Conservation (phyloP, 2,888 invertebrate species). For the Hyposoter didymator region DNA sequence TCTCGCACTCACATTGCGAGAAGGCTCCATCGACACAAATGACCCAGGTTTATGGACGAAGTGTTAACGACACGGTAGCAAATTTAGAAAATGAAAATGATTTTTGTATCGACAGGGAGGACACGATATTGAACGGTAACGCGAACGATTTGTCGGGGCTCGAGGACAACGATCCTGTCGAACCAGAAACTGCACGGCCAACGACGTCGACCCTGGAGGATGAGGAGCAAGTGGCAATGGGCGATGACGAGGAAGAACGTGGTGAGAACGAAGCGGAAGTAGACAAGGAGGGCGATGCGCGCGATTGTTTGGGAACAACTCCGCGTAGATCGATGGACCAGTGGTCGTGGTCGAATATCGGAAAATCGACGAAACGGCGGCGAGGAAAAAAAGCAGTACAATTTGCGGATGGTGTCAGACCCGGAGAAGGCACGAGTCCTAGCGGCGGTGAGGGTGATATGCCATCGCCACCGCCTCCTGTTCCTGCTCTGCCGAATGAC, state of each 20-base stretch:
- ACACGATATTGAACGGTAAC: slow-evolving; percentile 77
- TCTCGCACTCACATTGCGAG: too few relatives aligned
- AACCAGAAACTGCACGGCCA: slow-evolving; percentile 47
- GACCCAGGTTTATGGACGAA: too few relatives aligned
- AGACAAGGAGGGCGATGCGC: slow-evolving; percentile 57
- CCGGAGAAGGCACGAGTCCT: slow-evolving; percentile 87
- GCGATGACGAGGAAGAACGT: slow-evolving; percentile 71
- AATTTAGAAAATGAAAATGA: not conserved
- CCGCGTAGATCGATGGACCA: slow-evolving; percentile 34
- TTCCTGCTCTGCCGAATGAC: slow-evolving; percentile 73
- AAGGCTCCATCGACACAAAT: too few relatives aligned
- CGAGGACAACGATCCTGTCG: slow-evolving; percentile 63
- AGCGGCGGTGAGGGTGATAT: slow-evolving; percentile 87
- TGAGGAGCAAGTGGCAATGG: slow-evolving; percentile 62
- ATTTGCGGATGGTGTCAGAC: slow-evolving; percentile 87
- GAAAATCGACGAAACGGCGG: slow-evolving; percentile 59
- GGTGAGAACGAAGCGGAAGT: slow-evolving; percentile 69
- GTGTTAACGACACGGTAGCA: not conserved
- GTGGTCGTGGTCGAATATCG: slow-evolving; percentile 64
- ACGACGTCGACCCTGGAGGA: slow-evolving; percentile 53
- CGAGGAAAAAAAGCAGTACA: slow-evolving; percentile 84
- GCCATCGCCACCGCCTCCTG: slow-evolving; percentile 87
- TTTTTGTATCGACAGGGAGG: slow-evolving; percentile 70
- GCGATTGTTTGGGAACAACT: slow-evolving; percentile 24
- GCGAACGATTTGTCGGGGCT: slow-evolving; percentile 69